Evolutionary conservation across 2,797 vertebrate genomes (phyloP), one percentile per base, ranked within the genome.

Genomic region (Nyctalus aviator): DNA sequence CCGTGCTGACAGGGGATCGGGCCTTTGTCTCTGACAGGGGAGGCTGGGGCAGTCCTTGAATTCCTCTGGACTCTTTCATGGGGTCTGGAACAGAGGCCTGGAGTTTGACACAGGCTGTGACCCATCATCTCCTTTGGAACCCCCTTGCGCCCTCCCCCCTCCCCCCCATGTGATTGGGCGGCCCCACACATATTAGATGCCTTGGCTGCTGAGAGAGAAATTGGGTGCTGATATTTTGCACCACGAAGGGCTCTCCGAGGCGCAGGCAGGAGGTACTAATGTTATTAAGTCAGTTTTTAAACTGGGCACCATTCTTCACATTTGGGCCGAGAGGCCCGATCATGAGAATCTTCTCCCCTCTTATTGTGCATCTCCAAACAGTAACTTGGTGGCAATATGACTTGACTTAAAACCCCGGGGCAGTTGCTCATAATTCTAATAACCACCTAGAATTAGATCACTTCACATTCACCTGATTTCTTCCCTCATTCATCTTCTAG

Each of bases 381-480:
- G 96, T 95, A 82, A 94, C 97, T 96, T 62, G 59, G 68, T 41
- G 82, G 88, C 95, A 92, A 92, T 96, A 89, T 75, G 96, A 97
- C 91, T 93, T 93, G 96, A 96, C 94, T 97, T 98, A 95, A 90
- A 94, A 93, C 96, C 96, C 96, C 1, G 64, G 59, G 96, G 97
- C 96, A 69, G 88, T 97, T 97, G 96, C 97, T 98, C 95, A 76
- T 98, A 96, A 97, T 98, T 97, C 98, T 98, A 98, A 99, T 99
- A 98, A 99, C 98, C 98, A 93, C 97, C 97, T 98, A 97, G 98
- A 98, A 98, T 98, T 98, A 98, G 97, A 98, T 98, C 97, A 98
- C 98, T 96, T 97, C 95, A 97, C 97, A 95, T 93, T 98, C 98
- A 98, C 98, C 98, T 98, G 96, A 98, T 98, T 98, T 97, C 98